phyloP scores from a whole-genome alignment of 2,113 vertebrate species.

The Melanocharis versteri region DNA sequence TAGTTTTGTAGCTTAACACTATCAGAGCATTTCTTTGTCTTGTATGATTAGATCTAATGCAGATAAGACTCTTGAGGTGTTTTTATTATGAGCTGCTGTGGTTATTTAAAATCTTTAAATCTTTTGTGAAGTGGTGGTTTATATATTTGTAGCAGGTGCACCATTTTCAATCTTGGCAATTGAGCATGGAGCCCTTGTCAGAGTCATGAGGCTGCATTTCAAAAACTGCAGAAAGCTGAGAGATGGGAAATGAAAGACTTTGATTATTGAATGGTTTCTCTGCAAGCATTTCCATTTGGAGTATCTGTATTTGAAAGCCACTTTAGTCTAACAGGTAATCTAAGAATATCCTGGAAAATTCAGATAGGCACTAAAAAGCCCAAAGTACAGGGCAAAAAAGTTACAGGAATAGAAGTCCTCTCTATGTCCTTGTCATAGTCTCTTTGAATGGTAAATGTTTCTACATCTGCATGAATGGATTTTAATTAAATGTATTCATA shows the following conservation, averaged over 20 bases:
- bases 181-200: not conserved
- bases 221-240: not conserved
- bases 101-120: not conserved
- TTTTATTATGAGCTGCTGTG: not conserved
- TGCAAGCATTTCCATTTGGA: not conserved
- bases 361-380: not conserved
- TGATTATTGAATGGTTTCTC: slow-evolving; percentile 2
- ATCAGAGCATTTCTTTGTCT: not conserved
- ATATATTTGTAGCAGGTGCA: not conserved
- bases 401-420: slow-evolving; percentile 28
- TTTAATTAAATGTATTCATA: slow-evolving; percentile 59
- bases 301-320: slow-evolving; percentile 5
- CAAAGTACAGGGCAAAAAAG: not conserved
- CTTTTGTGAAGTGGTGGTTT: not conserved
- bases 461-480: slow-evolving; percentile 41
- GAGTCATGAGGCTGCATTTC: not conserved
- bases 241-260: slow-evolving; percentile 20
- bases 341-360: slow-evolving; percentile 20
- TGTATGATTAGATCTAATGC: not conserved
- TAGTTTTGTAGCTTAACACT: not conserved
- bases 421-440: not conserved
- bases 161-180: not conserved
- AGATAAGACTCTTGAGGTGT: not conserved
- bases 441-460: slow-evolving; percentile 22
- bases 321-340: slow-evolving; percentile 41